Conservation (phyloP, 2,113 vertebrate genomes). For the Cettia cetti region DNA sequence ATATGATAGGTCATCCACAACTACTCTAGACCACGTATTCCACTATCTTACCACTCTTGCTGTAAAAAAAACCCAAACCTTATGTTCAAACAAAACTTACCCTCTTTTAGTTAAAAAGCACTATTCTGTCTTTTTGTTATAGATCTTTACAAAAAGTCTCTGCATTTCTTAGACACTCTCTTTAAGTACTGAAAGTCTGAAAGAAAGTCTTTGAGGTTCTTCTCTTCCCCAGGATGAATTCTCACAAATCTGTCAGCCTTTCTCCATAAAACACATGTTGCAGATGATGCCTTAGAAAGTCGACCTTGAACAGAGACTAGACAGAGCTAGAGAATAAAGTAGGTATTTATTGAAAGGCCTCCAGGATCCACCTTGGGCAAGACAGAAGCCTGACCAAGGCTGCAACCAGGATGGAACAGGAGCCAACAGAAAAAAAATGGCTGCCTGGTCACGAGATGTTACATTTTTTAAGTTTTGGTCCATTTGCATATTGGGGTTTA, state of each 20-base stretch:
- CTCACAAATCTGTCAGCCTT: not conserved
- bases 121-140: not conserved
- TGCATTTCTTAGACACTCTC: not conserved
- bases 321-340: too few relatives aligned
- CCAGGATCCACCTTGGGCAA: too few relatives aligned
- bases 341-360: too few relatives aligned
- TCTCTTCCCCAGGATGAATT: not conserved
- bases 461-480: too few relatives aligned
- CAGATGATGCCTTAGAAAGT: too few relatives aligned
- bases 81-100: not conserved
- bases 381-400: too few relatives aligned
- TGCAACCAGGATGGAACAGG: too few relatives aligned
- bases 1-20: not conserved
- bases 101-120: not conserved
- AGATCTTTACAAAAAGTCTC: not conserved
- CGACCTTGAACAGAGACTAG: too few relatives aligned
- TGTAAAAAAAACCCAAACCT: not conserved
- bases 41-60: not conserved
- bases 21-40: not conserved
- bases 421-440: too few relatives aligned
- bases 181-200: not conserved
- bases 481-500: too few relatives aligned
- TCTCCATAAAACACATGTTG: too few relatives aligned
- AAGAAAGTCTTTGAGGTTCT: not conserved
- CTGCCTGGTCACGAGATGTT: too few relatives aligned